Evolutionary conservation across 2,797 vertebrate species (phyloP).

Genomic region (Bradypodion pumilum): DNA sequence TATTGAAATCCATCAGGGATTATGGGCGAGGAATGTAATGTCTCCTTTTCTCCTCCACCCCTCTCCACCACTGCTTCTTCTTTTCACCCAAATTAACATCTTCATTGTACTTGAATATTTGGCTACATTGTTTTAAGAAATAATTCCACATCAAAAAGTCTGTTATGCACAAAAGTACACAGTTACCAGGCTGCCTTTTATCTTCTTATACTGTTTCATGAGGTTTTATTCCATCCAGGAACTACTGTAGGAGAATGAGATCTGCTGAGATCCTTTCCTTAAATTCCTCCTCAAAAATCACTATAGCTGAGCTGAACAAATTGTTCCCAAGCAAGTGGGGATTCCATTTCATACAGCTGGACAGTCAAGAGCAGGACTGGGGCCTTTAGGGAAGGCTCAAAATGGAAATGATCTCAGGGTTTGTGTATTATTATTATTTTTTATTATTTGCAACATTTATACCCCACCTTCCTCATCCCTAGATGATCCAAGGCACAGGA

Average conservation of each 20-base stretch:
- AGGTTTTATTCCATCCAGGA: background rate
- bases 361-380: background rate
- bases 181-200: too few relatives aligned
- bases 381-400: background rate
- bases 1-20: background rate
- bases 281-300: background rate
- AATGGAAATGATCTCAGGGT: background rate
- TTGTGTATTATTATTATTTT: too few relatives aligned
- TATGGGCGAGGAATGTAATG: background rate
- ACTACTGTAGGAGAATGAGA: background rate
- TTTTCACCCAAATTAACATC: background rate
- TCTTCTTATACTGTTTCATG: background rate
- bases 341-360: background rate
- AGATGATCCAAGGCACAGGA: too few relatives aligned
- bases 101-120: background rate
- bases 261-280: too few relatives aligned
- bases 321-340: background rate
- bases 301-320: background rate
- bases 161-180: too few relatives aligned
- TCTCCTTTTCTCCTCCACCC: background rate
- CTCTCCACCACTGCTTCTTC: background rate
- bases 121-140: background rate
- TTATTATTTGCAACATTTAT: too few relatives aligned
- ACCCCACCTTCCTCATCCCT: too few relatives aligned
- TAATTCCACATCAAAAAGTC: background rate